Evolutionary conservation across 92 coral and sea anemone species (phyloP).

Genomic region (Porites evermanni): DNA sequence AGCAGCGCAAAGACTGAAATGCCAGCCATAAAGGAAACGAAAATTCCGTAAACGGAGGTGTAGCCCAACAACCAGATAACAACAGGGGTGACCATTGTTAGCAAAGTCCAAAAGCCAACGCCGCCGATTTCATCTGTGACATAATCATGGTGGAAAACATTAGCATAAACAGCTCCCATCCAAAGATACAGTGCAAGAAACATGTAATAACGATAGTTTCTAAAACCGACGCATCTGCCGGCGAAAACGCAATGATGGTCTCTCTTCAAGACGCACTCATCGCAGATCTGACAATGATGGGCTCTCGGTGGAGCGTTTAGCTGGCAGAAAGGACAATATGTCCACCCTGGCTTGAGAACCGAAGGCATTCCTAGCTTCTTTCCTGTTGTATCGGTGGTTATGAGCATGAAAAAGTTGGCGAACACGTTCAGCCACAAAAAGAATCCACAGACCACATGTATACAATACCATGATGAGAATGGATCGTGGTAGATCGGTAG

Average conservation of each 20-base stretch:
- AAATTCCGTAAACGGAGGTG: conserved; percentile 80
- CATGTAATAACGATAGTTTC: conserved; percentile 95
- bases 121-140: conserved; percentile 79
- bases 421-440: conserved; percentile 92
- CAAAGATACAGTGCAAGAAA: conserved; percentile 88
- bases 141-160: conserved; percentile 86
- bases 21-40: conserved; percentile 86
- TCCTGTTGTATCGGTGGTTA: conserved; percentile 88
- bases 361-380: conserved; percentile 88
- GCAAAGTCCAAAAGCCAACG: conserved; percentile 79
- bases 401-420: conserved; percentile 86
- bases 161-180: conserved; percentile 96
- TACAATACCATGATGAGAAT: conserved; percentile 72
- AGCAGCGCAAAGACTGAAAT: conserved; percentile 82
- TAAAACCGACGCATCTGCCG: conserved; percentile 92
- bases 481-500: conserved; percentile 88
- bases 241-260: conserved; percentile 98
- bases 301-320: conserved; percentile 93
- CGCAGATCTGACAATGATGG: conserved; percentile 90
- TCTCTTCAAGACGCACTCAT: conserved; percentile 88
- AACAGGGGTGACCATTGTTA: conserved; percentile 90
- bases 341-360: conserved; percentile 94
- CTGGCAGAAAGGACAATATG: conserved; percentile 96
- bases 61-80: conserved; percentile 84
- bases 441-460: conserved; percentile 81